Percentiles rank a stretch among this genome's conserved stretches.
Conservation (phyloP, 2,888 invertebrate species). For the Lepidonotus clava region DNA sequence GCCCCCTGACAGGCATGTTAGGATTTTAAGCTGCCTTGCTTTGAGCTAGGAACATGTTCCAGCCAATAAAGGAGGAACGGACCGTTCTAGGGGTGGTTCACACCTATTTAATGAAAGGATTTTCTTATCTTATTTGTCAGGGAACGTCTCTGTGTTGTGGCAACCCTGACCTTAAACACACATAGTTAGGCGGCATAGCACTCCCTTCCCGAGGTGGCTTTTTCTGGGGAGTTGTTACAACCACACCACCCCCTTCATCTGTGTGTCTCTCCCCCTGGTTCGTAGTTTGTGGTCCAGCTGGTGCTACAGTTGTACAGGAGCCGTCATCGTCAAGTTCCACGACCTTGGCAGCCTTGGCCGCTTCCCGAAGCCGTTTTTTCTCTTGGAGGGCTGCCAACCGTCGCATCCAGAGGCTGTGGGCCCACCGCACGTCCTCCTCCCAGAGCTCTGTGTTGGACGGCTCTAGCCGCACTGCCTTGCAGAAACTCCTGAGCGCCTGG, state of each 20-base stretch:
- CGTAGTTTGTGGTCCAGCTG: neutral
- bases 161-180: neutral
- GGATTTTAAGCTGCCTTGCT: no score
- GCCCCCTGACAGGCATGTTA: no score
- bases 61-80: no score
- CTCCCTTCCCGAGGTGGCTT: neutral
- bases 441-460: conserved; percentile 78
- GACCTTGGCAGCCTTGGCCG: neutral
- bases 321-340: conserved; percentile 21
- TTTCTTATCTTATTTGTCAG: no score
- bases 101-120: no score
- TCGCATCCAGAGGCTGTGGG: conserved; percentile 57
- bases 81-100: no score
- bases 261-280: neutral
- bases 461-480: conserved; percentile 78
- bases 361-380: neutral
- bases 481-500: conserved; percentile 78
- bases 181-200: neutral
- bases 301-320: neutral
- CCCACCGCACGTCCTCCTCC: conserved; percentile 79
- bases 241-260: no score
- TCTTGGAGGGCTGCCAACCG: neutral
- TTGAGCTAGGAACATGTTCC: no score
- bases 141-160: no score
- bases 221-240: no score